phyloP scores from a whole-genome alignment of 2,797 vertebrate genomes.

The Aulostomus chinensis region DNA sequence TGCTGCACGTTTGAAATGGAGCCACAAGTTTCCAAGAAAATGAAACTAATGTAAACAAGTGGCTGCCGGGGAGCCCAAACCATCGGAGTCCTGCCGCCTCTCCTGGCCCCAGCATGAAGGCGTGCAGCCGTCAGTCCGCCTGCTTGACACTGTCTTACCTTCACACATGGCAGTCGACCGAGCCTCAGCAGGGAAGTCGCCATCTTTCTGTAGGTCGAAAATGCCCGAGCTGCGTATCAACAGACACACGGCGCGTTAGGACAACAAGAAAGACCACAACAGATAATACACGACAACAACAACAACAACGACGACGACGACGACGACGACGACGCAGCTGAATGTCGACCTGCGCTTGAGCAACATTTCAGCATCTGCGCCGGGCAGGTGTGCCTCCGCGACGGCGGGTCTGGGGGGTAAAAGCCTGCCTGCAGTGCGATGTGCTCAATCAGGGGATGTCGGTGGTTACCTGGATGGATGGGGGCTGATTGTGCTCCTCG shows the following conservation, averaged over 20 bases:
- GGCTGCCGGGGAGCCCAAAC: neutral
- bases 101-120: too few species aligned
- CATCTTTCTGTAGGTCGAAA: conserved; percentile 65
- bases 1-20: too few species aligned
- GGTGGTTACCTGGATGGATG: neutral
- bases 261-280: neutral
- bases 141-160: conserved; percentile 58
- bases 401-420: too few species aligned
- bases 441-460: neutral
- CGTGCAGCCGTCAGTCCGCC: rapidly evolving
- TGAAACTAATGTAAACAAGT: too few species aligned
- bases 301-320: too few species aligned
- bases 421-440: too few species aligned
- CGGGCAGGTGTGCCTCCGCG: too few species aligned
- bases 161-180: conserved; percentile 65
- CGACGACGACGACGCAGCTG: too few species aligned
- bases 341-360: neutral
- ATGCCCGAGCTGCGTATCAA: neutral
- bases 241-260: too few species aligned
- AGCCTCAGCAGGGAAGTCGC: conserved; percentile 73
- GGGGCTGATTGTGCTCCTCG: neutral
- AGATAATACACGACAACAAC: neutral
- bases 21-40: too few species aligned
- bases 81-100: rapidly evolving
- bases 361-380: too few species aligned